Percentiles rank a stretch among this genome's conserved stretches.
Conservation (phyloP, 2,113 vertebrate species). For the Trochalopteron elliotii region DNA sequence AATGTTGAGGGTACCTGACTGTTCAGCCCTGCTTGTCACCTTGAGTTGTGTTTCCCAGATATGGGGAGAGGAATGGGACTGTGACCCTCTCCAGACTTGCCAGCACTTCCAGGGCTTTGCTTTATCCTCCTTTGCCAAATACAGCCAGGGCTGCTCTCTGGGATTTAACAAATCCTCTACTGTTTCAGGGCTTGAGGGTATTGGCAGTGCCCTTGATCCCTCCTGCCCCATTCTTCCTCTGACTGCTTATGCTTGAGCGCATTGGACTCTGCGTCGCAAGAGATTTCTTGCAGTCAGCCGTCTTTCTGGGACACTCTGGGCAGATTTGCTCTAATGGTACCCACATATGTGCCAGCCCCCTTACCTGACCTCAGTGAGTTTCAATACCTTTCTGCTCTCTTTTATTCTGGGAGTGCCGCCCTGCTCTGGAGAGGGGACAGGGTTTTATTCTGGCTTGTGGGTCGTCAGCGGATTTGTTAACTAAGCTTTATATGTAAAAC, state of each 20-base stretch:
- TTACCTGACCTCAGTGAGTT: not conserved
- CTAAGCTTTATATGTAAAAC: conserved; percentile 11
- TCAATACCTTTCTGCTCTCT: not conserved
- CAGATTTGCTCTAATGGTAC: not conserved
- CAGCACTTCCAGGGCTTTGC: not conserved
- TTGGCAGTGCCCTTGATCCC: not conserved
- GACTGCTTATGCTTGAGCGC: not conserved
- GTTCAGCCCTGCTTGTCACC: not conserved
- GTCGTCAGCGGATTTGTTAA: not conserved
- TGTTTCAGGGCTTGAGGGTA: not conserved
- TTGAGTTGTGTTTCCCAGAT: not conserved
- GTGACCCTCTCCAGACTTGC: not conserved
- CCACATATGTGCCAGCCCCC: not conserved
- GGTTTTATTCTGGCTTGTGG: not conserved
- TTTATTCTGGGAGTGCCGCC: not conserved
- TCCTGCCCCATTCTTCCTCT: not conserved
- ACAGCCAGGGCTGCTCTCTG: not conserved
- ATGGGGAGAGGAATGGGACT: not conserved
- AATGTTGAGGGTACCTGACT: not conserved
- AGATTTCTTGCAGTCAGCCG: not conserved
- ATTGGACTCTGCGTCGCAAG: accelerated
- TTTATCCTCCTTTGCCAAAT: not conserved
- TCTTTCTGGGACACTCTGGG: not conserved
- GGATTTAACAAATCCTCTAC: conserved; percentile 38
- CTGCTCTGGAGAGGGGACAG: not conserved